Conservation (phyloP, 2,797 vertebrate genomes). For the Morelia viridis region DNA sequence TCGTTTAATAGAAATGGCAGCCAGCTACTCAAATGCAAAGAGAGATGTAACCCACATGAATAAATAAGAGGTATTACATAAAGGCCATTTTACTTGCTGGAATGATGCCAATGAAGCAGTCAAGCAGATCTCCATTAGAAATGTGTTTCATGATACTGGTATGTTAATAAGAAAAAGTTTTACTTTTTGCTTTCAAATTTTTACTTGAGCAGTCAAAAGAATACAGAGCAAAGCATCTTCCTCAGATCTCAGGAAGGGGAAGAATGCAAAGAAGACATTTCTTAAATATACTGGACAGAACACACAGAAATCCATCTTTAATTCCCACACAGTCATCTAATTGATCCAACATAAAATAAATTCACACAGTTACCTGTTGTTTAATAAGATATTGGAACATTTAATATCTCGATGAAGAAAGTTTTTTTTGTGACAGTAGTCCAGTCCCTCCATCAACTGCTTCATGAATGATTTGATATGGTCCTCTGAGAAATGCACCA, state of each 20-base stretch:
- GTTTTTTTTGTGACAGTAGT: conserved; percentile 99
- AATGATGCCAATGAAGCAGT: background rate
- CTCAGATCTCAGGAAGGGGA: background rate
- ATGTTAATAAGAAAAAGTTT: background rate
- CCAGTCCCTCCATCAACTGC: conserved; percentile 97
- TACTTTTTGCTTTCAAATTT: background rate
- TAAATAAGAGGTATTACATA: too few relatives aligned
- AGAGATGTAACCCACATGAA: background rate
- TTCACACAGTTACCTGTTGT: conserved; percentile 85
- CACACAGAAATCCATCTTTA: background rate
- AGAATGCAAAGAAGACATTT: background rate
- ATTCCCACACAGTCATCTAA: background rate
- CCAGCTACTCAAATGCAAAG: background rate
- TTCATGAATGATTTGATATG: conserved; percentile 98
- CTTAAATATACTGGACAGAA: background rate
- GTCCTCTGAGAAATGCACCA: conserved; percentile 98
- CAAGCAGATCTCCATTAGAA: background rate
- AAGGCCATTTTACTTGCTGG: background rate
- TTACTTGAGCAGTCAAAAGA: background rate
- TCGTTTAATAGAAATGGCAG: background rate
- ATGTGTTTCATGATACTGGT: background rate
- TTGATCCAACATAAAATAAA: background rate
- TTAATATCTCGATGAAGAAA: conserved; percentile 98
- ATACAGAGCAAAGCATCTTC: background rate
- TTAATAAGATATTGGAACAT: conserved; percentile 97